These are phyloP conservation scores for Heliothis peltigera DNA, from an alignment of 2,888 invertebrate genomes.

Conservation along the genomic window DNA sequence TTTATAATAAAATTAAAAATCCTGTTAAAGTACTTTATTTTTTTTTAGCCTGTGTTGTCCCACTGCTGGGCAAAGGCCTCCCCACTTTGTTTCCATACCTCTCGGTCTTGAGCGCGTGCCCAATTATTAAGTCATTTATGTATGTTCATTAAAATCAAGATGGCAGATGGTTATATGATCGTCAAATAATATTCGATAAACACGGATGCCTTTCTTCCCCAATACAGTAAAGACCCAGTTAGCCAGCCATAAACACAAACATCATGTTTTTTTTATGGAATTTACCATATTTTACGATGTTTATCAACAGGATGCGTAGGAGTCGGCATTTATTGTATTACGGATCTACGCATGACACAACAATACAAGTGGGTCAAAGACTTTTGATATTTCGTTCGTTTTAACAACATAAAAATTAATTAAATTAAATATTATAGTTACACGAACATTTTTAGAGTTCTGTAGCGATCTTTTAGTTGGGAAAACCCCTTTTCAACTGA, in stretches of 20 bases:
- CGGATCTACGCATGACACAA: conserved; percentile 56
- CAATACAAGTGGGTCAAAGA: conserved; percentile 58
- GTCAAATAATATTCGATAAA: neutral
- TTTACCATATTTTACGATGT: conserved; percentile 18
- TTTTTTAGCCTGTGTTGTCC: too few relatives aligned
- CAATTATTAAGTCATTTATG: too few relatives aligned
- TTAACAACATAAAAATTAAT: conserved; percentile 18
- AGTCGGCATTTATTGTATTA: conserved; percentile 39
- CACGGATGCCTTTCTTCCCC: neutral
- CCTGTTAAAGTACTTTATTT: neutral
- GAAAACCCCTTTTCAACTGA: neutral
- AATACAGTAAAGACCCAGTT: neutral
- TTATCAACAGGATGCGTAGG: conserved; percentile 62
- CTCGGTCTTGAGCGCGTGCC: too few relatives aligned
- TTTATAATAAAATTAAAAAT: neutral
- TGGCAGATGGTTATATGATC: neutral
- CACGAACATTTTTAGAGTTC: conserved; percentile 11
- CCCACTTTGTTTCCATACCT: too few relatives aligned
- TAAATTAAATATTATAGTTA: neutral
- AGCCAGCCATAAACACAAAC: conserved; percentile 1
- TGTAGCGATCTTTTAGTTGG: neutral
- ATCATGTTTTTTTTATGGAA: conserved; percentile 22
- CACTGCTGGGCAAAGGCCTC: too few relatives aligned
- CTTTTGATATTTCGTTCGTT: conserved; percentile 43
- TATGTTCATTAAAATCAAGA: conserved; percentile 7